Evolutionary conservation across 2,113 vertebrate genomes (phyloP).

Genomic region (Pituophis catenifer): DNA sequence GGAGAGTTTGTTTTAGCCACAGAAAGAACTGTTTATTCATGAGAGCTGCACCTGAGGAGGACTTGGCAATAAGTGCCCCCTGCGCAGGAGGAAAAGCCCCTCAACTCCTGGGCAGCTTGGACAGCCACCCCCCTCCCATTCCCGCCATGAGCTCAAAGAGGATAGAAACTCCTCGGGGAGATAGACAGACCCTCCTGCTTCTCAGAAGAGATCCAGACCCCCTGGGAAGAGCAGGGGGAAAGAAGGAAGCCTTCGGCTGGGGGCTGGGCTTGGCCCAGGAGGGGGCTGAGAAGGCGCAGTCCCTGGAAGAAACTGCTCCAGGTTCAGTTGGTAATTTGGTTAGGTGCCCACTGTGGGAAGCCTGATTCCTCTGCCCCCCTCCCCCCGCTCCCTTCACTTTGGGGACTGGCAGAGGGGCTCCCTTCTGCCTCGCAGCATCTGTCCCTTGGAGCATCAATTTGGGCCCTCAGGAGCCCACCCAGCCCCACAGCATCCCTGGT

Average conservation of each 20-base stretch:
- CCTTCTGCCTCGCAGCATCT: background rate
- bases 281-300: background rate
- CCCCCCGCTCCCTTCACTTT: background rate
- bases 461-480: background rate
- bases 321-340: background rate
- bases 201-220: background rate
- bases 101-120: slow-evolving; percentile 3
- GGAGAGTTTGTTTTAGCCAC: slow-evolving; percentile 52
- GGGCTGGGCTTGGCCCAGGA: background rate
- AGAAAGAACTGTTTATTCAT: slow-evolving; percentile 49
- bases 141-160: background rate
- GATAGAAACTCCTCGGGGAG: no score
- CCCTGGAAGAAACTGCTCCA: background rate
- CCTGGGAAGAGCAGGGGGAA: background rate
- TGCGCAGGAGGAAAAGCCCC: slow-evolving; percentile 28
- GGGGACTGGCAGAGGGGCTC: background rate
- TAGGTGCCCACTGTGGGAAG: background rate
- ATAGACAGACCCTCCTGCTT: background rate
- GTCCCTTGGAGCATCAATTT: background rate
- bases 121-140: background rate
- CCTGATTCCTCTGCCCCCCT: background rate
- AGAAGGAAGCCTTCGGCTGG: background rate
- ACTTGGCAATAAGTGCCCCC: slow-evolving; percentile 34
- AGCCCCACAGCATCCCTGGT: background rate
- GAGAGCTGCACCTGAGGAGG: slow-evolving; percentile 44